These are phyloP conservation scores for Tichodroma muraria DNA, from an alignment of 2,113 vertebrate genomes.

Conservation along the genomic window DNA sequence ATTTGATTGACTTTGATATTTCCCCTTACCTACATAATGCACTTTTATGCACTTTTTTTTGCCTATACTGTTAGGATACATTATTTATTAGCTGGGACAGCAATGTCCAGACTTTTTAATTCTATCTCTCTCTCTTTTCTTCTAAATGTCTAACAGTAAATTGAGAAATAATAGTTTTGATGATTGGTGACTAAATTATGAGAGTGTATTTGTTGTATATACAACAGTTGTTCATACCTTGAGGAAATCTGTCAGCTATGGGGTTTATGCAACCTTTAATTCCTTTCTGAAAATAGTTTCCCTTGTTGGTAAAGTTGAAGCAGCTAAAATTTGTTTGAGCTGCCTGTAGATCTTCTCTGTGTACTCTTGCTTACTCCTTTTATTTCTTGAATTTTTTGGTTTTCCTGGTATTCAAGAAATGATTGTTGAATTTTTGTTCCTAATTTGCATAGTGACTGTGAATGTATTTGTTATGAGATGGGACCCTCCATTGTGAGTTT, in stretches of 20 bases:
- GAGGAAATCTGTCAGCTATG: background rate
- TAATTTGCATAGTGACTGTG: background rate
- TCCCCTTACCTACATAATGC: background rate
- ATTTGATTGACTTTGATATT: background rate
- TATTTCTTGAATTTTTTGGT: background rate
- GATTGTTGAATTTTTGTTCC: background rate
- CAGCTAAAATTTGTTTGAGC: background rate
- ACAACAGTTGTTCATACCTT: background rate
- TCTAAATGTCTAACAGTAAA: background rate
- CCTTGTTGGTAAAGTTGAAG: background rate
- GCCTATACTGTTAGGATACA: background rate
- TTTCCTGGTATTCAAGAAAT: background rate
- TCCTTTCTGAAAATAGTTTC: background rate
- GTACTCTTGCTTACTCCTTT: background rate
- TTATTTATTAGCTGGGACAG: background rate
- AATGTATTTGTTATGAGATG: background rate
- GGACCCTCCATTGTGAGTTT: background rate
- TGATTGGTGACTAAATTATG: background rate
- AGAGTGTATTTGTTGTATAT: background rate
- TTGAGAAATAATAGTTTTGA: background rate
- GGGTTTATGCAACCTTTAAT: background rate
- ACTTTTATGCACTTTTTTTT: no score
- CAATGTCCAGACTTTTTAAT: background rate
- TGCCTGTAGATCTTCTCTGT: background rate
- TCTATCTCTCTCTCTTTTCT: background rate